These are phyloP conservation scores for Arnoldichthys spilopterus DNA, from an alignment of 2,797 vertebrate genomes.

Conservation along the genomic window DNA sequence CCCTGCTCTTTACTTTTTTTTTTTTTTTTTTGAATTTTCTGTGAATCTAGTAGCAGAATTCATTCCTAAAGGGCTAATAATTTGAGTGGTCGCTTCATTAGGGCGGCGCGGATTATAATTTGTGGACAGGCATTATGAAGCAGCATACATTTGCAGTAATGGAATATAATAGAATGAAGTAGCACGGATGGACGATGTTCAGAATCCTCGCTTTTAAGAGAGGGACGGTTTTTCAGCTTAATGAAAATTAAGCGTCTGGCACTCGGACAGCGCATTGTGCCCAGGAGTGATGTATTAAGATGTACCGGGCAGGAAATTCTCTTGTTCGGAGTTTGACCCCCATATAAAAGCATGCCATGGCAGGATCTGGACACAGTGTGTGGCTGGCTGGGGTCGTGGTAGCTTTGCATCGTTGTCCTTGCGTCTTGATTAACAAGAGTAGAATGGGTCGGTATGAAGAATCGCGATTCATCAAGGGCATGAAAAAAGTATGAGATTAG, in stretches of 20 bases:
- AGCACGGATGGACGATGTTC: conserved; percentile 38
- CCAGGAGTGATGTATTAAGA: conserved; percentile 50
- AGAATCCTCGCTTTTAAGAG: conserved; percentile 43
- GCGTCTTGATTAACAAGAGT: conserved; percentile 72
- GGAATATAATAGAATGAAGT: conserved; percentile 50
- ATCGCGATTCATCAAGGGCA: conserved; percentile 78
- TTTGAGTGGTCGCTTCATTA: conserved; percentile 51
- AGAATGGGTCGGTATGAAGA: conserved; percentile 71
- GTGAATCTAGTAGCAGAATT: conserved; percentile 15
- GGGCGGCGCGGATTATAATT: conserved; percentile 41
- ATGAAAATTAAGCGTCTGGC: conserved; percentile 55
- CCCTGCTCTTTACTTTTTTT: neutral
- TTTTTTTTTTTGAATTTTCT: neutral
- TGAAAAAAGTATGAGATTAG: conserved; percentile 68
- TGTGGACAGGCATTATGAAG: conserved; percentile 42
- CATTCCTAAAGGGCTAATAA: conserved; percentile 42
- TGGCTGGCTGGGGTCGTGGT: neutral
- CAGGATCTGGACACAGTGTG: conserved; percentile 24
- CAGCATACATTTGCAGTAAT: conserved; percentile 53
- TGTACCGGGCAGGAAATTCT: conserved; percentile 39
- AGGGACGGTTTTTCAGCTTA: conserved; percentile 43
- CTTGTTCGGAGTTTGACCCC: conserved; percentile 50
- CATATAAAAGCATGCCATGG: conserved; percentile 39
- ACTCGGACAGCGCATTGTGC: conserved; percentile 54
- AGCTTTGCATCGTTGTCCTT: conserved; percentile 45